A percentile compares a stretch with the other conserved stretches of the same genome.
phyloP scores from a whole-genome alignment of 2,888 invertebrate genomes.

The Schizotus pectinicornis region DNA sequence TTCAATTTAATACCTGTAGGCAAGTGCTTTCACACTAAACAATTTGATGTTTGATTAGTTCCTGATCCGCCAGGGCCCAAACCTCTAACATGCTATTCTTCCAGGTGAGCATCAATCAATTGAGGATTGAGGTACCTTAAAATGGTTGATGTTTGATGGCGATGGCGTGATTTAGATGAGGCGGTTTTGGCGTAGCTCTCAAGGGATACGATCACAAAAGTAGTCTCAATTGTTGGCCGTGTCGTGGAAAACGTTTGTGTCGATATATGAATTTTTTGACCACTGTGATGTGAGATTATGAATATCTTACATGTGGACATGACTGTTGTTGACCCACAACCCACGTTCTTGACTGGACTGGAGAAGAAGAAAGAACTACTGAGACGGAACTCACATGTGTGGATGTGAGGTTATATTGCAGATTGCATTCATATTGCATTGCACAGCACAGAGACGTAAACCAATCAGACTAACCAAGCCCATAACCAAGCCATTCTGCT shows the following conservation, averaged over 20 bases:
- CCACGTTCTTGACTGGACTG: too few species aligned
- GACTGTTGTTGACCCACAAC: too few species aligned
- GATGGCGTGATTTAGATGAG: constrained; percentile 69
- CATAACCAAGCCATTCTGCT: too few species aligned
- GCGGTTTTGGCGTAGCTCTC: constrained; percentile 74
- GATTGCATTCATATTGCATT: too few species aligned
- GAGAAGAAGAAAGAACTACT: too few species aligned
- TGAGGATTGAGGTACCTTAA: constrained; percentile 80
- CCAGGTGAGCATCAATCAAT: constrained; percentile 78
- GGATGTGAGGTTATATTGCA: too few species aligned
- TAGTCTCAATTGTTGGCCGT: constrained; percentile 76
- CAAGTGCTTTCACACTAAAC: constrained; percentile 46
- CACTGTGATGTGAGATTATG: too few species aligned
- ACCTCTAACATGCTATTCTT: constrained; percentile 86
- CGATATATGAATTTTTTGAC: too few species aligned
- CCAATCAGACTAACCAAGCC: too few species aligned
- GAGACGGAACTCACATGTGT: too few species aligned
- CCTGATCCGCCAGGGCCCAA: constrained; percentile 87
- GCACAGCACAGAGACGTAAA: too few species aligned
- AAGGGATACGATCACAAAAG: constrained; percentile 73
- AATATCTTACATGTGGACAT: too few species aligned
- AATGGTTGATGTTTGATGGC: constrained; percentile 64
- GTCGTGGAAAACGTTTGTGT: constrained; percentile 80
- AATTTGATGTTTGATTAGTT: constrained; percentile 45
- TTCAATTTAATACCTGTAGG: constrained; percentile 49